Evolutionary conservation across 1,140 invertebrate species (phyloP), one percentile per base, ranked within the genome.

Genomic region (Leptinotarsa lineolata): DNA sequence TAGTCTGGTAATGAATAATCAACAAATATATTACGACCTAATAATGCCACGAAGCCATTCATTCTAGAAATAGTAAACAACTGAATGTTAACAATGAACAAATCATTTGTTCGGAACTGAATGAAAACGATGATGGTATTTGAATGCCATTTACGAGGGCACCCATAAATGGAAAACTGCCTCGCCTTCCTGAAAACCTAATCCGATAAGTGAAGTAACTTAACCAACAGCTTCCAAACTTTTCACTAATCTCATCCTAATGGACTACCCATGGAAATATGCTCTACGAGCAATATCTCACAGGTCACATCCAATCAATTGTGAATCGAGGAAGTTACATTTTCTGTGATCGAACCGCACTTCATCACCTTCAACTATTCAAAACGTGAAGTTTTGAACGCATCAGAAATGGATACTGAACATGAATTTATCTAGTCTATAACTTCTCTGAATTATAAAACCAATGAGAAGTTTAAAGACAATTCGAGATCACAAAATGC

Each of bases 181-280:
- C 15, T 54, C 48, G 48, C n/a, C n/a, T 18, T 13, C n/a, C 48
- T 54, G 48, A 54, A 54, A 54, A 54, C 48, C 48, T 54, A 54
- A 54, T 54, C 48, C n/a, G 48, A 54, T 54, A 54, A 54, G 48
- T 54, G 48, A 18, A 54, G 48, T 54, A 54, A 54, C 48, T 54
- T 54, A 54, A 54, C 48, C 15, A 54, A 54, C 48, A 54, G 48
- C 13, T 54, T 54, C 48, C 48, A 18, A 54, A 54, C 48, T 54
- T 54, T 54, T 3, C 16, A 54, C 48, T 54, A 54, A 54, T 54
- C 48, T 54, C 16, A 54, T 54, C 48, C 48, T 54, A 54, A 54
- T 54, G 48, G 48, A 54, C 48, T 54, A 18, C 48, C 48, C 48
- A 54, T n/a, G 48, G 48, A n/a, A 54, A 54, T 54, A 54, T 54